Evolutionary conservation across 2,797 vertebrate genomes (phyloP), one percentile per base, ranked within the genome.

Genomic region (Oreortyx pictus): DNA sequence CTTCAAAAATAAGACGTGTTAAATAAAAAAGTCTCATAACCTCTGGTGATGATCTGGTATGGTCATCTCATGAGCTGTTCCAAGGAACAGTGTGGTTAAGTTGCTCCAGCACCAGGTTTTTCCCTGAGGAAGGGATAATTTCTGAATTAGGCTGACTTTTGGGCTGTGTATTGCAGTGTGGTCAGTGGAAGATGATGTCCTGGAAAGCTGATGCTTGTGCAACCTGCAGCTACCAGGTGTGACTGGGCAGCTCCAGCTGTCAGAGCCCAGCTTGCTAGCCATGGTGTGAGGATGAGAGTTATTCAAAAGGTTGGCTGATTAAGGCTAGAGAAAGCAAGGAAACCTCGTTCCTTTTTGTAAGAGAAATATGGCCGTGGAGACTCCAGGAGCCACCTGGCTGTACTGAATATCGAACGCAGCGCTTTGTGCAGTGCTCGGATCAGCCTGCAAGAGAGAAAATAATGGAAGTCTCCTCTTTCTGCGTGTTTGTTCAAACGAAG

Each of bases 401-500:
- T 61, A 93, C 92, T 81, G 92, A 83, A 61, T 82, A 89, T 86
- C 5, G 22, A 84, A 93, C 47, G 15, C 65, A 29, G 85, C 93
- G 88, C 91, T 89, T 93, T 39, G 67, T 95, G 94, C 60, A 74
- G 90, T 47, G 67, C 95, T 94, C 79, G 73, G 54, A 60, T 83
- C 44, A 66, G 65, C 82, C 83, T 59, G 78, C 80, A 91, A 91
- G 89, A 78, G 80, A 90, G 86, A 88, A 89, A 91, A 95, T 89
- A 93, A 88, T 81, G 56, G 18, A 93, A 89, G 60, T 75, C 67
- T 82, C 68, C 84, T 87, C 80, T 84, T 90, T 93, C 87, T 93
- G 84, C 71, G 88, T 92, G 70, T 87, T 43, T 84, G 76, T 93
- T 97, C 86, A 90, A 84, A 93, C 9, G 73, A 93, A 93, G 82